Evolutionary conservation across 2,113 vertebrate genomes (phyloP).

Genomic region (Nymphicus hollandicus): DNA sequence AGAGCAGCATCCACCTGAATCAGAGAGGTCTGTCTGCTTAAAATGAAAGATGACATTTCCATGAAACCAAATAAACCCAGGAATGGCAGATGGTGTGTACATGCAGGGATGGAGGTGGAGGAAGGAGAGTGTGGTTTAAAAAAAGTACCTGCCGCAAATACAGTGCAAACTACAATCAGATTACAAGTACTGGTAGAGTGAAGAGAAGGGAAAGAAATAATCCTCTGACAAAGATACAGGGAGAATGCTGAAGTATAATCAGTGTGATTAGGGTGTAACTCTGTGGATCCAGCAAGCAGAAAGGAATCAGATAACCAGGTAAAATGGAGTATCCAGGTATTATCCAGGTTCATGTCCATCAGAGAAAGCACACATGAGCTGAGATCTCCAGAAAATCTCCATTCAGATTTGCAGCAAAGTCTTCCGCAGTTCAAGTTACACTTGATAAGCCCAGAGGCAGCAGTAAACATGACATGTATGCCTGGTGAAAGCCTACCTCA

Average conservation of each 20-base stretch:
- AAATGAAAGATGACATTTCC: slow-evolving; percentile 25
- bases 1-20: background rate
- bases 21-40: background rate
- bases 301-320: background rate
- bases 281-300: background rate
- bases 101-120: background rate
- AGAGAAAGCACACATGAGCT: fast-evolving
- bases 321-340: background rate
- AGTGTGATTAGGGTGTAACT: background rate
- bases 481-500: background rate
- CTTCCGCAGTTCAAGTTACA: background rate
- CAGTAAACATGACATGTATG: background rate
- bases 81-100: slow-evolving; percentile 41
- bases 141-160: slow-evolving; percentile 15
- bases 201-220: background rate
- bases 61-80: background rate
- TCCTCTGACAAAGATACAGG: background rate
- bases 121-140: background rate
- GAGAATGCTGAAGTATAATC: fast-evolving
- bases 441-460: background rate
- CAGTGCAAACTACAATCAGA: background rate
- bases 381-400: background rate
- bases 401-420: background rate
- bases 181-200: background rate
- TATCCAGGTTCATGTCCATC: background rate